These are phyloP conservation scores for Gastrophryne carolinensis DNA, from an alignment of 2,797 vertebrate genomes.

Conservation along the genomic window DNA sequence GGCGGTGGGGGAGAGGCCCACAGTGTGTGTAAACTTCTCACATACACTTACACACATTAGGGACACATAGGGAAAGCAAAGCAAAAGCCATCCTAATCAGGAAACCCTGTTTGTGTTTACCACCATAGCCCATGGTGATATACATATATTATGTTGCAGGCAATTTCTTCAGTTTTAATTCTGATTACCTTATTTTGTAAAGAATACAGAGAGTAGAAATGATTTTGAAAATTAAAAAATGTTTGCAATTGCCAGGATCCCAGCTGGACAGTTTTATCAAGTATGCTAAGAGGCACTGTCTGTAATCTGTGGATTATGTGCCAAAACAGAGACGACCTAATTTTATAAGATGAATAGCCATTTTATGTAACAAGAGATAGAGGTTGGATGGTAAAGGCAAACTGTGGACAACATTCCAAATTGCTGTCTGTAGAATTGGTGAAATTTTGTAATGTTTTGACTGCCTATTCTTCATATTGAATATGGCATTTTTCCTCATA, in stretches of 20 bases:
- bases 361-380: not conserved
- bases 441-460: not conserved
- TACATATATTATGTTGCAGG: not conserved
- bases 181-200: no score
- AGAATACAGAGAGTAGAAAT: no score
- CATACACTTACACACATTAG: no score
- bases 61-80: no score
- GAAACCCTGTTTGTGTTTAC: no score
- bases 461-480: no score
- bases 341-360: not conserved
- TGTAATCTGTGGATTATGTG: constrained; percentile 19
- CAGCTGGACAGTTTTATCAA: constrained; percentile 24
- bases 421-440: constrained; percentile 1
- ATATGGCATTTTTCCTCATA: no score
- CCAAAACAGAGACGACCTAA: constrained; percentile 27
- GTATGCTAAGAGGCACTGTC: constrained; percentile 21
- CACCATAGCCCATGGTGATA: no score
- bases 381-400: not conserved
- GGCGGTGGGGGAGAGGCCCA: no score
- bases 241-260: constrained; percentile 22
- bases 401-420: not conserved
- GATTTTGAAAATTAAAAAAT: not conserved
- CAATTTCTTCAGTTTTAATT: not conserved
- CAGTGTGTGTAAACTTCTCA: no score
- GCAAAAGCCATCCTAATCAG: no score